Evolutionary conservation across 1,140 invertebrate species (phyloP), one percentile per base, ranked within the genome.

Genomic region (Ericerus pela): DNA sequence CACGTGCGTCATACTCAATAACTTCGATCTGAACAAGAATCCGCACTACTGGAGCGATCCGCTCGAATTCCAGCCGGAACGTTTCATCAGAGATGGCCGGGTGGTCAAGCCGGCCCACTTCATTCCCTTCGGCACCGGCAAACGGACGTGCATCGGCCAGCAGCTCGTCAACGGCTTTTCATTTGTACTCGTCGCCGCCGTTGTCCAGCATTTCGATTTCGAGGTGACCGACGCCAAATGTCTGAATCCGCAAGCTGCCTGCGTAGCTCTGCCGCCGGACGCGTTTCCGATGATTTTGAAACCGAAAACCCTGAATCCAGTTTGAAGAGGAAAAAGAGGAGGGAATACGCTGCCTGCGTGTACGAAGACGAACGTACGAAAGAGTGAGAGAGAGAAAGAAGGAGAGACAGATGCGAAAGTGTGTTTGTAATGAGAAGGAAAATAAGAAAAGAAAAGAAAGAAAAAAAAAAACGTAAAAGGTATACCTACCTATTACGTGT

Each of bases 81-180:
- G 86, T 63, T 90, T 89, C 65, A 62, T 89, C 20, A 73, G 72
- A 55, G 63, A 67, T 14, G 36, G 66, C 61, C 2, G 29, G 1
- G 63, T 76, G 0, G 27, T 65, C 0, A 74, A 71, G 55, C 70
- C 73, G 0, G 70, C 82, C 3, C 76, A 85, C 65, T 92, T 89
- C 63, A 70, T 91, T 26, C 88, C 88, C 0, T 92, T 91, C 68
- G 84, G 85, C 62, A 85, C 84, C 18, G 84, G 88, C 0, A 82
- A 87, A 59, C 72, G 89, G 12, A 85, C 85, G 0, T 93, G 90
- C 64, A 81, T 94, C 57, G 89, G 89, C 0, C 87, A 90, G 67
- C 82, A 82, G 53, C 69, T 94, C 28, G 82, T 88, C 0, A 78
- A 79, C 20, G 79, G 82, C 31, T 78, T 86, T 65, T 76, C 76